Evolutionary conservation across 92 coral and sea anemone species (phyloP).

Genomic region (Palythoa grandis): DNA sequence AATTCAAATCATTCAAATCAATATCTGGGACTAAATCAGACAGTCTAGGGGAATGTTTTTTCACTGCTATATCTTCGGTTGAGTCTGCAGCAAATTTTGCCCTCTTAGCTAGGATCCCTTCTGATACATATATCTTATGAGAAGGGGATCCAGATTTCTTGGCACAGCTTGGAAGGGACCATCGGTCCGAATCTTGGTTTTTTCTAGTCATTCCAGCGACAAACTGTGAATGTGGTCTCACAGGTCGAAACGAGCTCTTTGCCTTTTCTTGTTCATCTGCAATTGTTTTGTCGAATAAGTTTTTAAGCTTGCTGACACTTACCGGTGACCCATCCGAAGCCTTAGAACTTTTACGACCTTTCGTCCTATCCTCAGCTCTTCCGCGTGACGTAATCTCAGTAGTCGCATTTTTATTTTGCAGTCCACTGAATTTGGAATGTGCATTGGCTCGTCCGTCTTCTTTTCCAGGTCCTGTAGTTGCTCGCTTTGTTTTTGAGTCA

Average conservation of each 20-base stretch:
- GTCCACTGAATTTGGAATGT: constrained; percentile 59
- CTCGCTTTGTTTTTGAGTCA: constrained; percentile 63
- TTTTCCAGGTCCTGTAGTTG: constrained; percentile 46
- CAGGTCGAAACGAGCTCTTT: constrained; percentile 33
- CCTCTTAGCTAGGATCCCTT: constrained; percentile 85
- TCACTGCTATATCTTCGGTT: constrained; percentile 61
- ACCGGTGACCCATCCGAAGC: constrained; percentile 48
- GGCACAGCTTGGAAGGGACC: constrained; percentile 87
- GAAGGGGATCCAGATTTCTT: constrained; percentile 66
- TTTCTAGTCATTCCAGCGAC: constrained; percentile 42
- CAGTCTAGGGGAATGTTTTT: constrained; percentile 69
- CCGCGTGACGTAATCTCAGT: constrained; percentile 34
- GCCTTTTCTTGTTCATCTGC: constrained; percentile 71
- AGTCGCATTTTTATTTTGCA: constrained; percentile 67
- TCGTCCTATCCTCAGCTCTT: constrained; percentile 46
- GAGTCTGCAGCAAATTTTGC: constrained; percentile 79
- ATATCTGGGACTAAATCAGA: constrained; percentile 80
- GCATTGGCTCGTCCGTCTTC: constrained; percentile 54
- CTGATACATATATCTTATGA: constrained; percentile 76
- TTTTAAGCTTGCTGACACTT: constrained; percentile 82
- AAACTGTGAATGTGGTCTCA: constrained; percentile 75
- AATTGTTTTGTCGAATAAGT: constrained; percentile 82
- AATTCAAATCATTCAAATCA: constrained; percentile 49
- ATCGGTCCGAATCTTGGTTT: constrained; percentile 56
- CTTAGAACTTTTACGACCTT: constrained; percentile 27